Percentiles rank a stretch among this genome's conserved stretches.
Evolutionary conservation across 1,140 invertebrate species (phyloP).

Genomic region (Meloidogyne floridensis): DNA sequence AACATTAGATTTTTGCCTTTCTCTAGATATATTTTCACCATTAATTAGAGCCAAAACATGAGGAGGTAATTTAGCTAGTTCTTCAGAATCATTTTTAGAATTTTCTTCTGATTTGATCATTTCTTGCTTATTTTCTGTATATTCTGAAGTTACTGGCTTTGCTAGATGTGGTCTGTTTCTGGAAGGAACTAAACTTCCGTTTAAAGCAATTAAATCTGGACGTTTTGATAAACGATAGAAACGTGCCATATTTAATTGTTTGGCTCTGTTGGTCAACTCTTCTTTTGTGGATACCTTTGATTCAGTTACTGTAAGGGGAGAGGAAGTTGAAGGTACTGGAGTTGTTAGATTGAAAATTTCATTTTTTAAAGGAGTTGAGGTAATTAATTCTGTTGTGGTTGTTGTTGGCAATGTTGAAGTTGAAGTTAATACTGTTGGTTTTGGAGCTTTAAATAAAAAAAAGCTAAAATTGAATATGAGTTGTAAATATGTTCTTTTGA

Average conservation of each 20-base stretch:
- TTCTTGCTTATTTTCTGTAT: background rate
- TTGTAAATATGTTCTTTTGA: too few species aligned
- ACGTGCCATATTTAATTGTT: constrained; percentile 61
- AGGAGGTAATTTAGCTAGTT: constrained; percentile 6
- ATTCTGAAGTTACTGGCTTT: background rate
- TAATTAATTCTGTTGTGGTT: background rate
- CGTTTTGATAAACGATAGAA: constrained; percentile 45
- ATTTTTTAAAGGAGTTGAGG: constrained; percentile 12
- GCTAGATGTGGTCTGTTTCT: background rate
- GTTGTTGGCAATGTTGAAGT: constrained; percentile 39
- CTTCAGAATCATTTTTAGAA: background rate
- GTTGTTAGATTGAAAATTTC: background rate
- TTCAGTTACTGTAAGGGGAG: background rate
- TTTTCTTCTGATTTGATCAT: background rate
- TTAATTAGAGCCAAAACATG: constrained; percentile 26
- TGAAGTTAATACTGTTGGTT: background rate
- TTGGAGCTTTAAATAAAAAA: background rate
- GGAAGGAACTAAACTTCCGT: background rate
- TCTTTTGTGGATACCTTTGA: background rate
- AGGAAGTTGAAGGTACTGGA: background rate
- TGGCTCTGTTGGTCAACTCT: background rate
- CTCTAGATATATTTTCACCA: background rate
- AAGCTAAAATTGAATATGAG: too few species aligned
- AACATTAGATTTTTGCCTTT: constrained; percentile 6
- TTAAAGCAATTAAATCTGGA: constrained; percentile 1